phyloP scores from a whole-genome alignment of 2,797 vertebrate species.

The Perodicticus potto region DNA sequence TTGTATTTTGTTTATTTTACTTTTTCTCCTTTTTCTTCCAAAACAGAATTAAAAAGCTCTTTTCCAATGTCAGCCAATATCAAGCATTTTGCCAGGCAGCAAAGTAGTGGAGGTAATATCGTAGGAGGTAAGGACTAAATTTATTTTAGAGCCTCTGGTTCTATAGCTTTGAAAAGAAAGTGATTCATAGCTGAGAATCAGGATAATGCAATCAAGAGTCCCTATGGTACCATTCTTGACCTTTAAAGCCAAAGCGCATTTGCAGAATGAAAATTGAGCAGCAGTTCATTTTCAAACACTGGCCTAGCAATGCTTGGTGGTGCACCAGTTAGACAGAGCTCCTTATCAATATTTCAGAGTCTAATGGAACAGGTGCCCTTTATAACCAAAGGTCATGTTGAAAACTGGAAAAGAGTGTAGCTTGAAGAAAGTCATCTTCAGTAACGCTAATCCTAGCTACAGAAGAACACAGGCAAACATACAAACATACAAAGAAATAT shows the following conservation, averaged over 20 bases:
- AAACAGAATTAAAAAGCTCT: slow-evolving; percentile 23
- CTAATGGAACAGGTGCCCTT: slow-evolving; percentile 53
- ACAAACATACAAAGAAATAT: not conserved
- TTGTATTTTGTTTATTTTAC: slow-evolving; percentile 5
- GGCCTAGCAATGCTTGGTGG: not conserved
- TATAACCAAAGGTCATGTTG: slow-evolving; percentile 64
- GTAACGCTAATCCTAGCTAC: not conserved
- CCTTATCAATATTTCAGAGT: slow-evolving; percentile 65
- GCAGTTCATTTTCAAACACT: slow-evolving; percentile 12
- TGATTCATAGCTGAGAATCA: slow-evolving; percentile 73
- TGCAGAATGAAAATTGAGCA: slow-evolving; percentile 66
- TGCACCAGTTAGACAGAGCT: not conserved
- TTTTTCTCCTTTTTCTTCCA: not conserved
- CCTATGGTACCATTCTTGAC: slow-evolving; percentile 71
- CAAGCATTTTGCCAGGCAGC: slow-evolving; percentile 44
- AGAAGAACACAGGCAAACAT: not conserved
- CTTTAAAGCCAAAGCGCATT: slow-evolving; percentile 73
- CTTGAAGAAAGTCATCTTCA: slow-evolving; percentile 2
- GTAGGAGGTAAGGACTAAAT: slow-evolving; percentile 61
- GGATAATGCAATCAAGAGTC: slow-evolving; percentile 72
- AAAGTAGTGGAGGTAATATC: slow-evolving; percentile 41
- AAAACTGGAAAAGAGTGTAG: not conserved
- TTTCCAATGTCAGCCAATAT: slow-evolving; percentile 41
- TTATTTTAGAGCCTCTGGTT: slow-evolving; percentile 67
- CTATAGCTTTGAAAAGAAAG: slow-evolving; percentile 50